These are phyloP conservation scores for Calcarius lapponicus DNA, from an alignment of 2,797 vertebrate genomes.

Conservation along the genomic window DNA sequence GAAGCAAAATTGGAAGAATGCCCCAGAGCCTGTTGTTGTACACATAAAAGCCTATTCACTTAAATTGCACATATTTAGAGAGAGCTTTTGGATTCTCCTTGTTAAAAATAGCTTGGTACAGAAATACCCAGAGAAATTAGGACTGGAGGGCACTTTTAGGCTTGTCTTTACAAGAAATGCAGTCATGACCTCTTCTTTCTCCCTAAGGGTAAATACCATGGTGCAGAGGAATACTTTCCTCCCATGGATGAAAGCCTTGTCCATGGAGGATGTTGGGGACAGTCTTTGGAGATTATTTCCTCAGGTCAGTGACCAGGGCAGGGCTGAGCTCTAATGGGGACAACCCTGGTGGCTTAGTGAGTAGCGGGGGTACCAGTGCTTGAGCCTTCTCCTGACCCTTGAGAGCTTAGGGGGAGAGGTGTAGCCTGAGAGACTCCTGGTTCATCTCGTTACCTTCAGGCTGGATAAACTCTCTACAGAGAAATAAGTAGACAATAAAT, in stretches of 20 bases:
- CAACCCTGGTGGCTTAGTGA: not conserved
- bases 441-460: not conserved
- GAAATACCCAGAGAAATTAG: not conserved
- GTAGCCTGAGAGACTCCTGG: not conserved
- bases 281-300: not conserved
- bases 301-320: not conserved
- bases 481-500: not conserved
- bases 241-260: not conserved
- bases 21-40: constrained; percentile 24
- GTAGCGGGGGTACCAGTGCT: not conserved
- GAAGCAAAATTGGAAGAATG: constrained; percentile 21
- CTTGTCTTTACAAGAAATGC: not conserved
- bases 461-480: not conserved
- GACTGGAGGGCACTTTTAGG: not conserved
- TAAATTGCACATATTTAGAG: constrained; percentile 2
- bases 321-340: not conserved
- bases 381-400: not conserved
- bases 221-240: not conserved
- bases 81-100: constrained; percentile 24
- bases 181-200: not conserved
- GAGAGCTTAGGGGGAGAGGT: not conserved
- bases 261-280: not conserved
- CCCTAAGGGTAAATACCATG: not conserved
- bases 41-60: constrained; percentile 35
- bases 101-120: constrained; percentile 30